Conservation (phyloP, 2,797 vertebrate species). For the Helarctos malayanus region DNA sequence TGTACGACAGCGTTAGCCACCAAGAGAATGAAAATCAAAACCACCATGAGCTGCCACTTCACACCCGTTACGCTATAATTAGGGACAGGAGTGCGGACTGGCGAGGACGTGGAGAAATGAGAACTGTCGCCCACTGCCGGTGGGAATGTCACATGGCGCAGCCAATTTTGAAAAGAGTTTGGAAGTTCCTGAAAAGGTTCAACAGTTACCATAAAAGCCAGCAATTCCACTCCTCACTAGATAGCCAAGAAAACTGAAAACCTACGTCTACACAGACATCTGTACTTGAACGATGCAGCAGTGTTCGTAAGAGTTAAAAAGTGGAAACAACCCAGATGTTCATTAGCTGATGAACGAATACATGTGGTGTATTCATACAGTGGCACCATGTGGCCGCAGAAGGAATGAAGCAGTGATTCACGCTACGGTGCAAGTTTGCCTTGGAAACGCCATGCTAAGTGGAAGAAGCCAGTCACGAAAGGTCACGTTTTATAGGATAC, state of each 20-base stretch:
- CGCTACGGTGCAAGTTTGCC: neutral
- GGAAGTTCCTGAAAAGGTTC: neutral
- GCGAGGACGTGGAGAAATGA: neutral
- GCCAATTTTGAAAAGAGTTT: neutral
- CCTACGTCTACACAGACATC: neutral
- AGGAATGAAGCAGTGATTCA: neutral
- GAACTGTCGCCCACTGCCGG: neutral
- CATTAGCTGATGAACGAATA: too few species aligned
- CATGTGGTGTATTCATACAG: neutral
- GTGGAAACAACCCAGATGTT: neutral
- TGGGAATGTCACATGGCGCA: neutral
- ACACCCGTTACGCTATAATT: neutral
- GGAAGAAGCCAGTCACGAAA: neutral
- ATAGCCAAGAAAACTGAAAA: neutral
- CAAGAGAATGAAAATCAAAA: neutral
- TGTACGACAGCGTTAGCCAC: neutral
- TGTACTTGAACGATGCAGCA: neutral
- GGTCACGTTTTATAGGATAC: neutral
- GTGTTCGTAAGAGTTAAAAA: neutral
- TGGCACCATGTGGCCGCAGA: neutral
- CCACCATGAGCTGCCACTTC: neutral
- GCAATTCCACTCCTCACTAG: neutral
- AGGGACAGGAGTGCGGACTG: neutral
- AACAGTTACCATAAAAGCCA: neutral
- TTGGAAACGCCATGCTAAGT: neutral